phyloP scores from a whole-genome alignment of 2,113 vertebrate genomes.

The Clarias macrocephalus region DNA sequence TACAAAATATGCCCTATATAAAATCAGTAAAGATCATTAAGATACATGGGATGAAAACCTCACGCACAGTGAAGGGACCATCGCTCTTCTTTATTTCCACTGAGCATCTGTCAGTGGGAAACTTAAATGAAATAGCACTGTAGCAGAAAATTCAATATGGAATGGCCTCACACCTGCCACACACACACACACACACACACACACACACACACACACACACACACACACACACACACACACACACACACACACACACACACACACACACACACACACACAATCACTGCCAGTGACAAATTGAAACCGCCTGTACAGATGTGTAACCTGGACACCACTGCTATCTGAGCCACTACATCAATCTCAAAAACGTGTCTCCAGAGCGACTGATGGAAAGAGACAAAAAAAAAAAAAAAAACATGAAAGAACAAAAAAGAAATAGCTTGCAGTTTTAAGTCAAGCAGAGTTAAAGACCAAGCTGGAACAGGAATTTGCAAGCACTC shows the following conservation, averaged over 20 bases:
- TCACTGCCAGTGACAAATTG: conserved; percentile 30
- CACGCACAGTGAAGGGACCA: neutral
- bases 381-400: conserved; percentile 20
- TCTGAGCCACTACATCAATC: conserved; percentile 64
- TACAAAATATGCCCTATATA: neutral
- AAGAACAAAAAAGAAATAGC: neutral
- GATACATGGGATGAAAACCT: neutral
- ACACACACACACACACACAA: neutral
- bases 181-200: neutral
- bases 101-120: conserved; percentile 12
- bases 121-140: conserved; percentile 39
- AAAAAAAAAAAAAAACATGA: neutral
- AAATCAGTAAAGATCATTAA: neutral
- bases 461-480: neutral
- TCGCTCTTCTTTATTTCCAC: conserved; percentile 20
- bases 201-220: neutral
- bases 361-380: conserved; percentile 45
- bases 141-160: conserved; percentile 36
- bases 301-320: conserved; percentile 49
- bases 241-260: neutral
- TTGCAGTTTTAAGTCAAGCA: neutral
- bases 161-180: conserved; percentile 1
- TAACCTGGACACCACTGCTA: conserved; percentile 60
- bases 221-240: neutral
- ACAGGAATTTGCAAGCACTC: conserved; percentile 26